A percentile compares a stretch with the other conserved stretches of the same genome.
phyloP scores from a whole-genome alignment of 92 coral and sea anemone genomes.

The Zoanthus solanderi region DNA sequence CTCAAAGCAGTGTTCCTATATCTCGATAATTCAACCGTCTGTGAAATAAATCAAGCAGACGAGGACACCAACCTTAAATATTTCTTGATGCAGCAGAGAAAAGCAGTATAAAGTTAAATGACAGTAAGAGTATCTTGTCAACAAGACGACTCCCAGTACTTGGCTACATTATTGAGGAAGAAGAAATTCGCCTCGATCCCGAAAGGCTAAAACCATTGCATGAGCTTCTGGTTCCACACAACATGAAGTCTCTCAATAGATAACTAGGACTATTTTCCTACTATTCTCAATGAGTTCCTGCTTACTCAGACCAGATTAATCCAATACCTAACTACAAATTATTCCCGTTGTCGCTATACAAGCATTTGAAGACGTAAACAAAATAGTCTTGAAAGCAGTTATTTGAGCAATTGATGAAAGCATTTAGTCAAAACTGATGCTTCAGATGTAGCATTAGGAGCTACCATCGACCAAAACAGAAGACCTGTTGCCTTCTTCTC shows the following conservation, averaged over 20 bases:
- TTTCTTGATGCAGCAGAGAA: not conserved
- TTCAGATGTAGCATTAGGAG: slow-evolving; percentile 2
- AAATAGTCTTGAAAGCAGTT: slow-evolving; percentile 5
- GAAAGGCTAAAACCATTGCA: no score
- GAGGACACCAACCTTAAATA: not conserved
- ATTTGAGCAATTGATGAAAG: no score
- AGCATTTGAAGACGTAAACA: not conserved
- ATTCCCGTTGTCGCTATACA: not conserved
- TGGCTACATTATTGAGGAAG: not conserved
- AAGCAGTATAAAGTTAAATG: not conserved
- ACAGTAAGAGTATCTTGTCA: not conserved
- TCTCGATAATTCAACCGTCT: not conserved
- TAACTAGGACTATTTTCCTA: not conserved
- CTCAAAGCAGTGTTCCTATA: slow-evolving; percentile 50
- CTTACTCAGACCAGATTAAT: no score
- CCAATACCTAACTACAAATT: not conserved
- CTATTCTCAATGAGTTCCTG: no score
- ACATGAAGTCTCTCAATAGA: slow-evolving; percentile 28
- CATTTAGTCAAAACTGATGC: not conserved
- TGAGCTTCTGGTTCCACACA: slow-evolving; percentile 31
- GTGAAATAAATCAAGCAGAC: no score
- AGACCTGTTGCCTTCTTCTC: not conserved
- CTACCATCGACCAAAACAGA: not conserved
- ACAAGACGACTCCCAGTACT: slow-evolving; percentile 14
- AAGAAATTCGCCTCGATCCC: no score